Conservation (phyloP, 1,140 invertebrate genomes). For the Neodiprion pinetum region DNA sequence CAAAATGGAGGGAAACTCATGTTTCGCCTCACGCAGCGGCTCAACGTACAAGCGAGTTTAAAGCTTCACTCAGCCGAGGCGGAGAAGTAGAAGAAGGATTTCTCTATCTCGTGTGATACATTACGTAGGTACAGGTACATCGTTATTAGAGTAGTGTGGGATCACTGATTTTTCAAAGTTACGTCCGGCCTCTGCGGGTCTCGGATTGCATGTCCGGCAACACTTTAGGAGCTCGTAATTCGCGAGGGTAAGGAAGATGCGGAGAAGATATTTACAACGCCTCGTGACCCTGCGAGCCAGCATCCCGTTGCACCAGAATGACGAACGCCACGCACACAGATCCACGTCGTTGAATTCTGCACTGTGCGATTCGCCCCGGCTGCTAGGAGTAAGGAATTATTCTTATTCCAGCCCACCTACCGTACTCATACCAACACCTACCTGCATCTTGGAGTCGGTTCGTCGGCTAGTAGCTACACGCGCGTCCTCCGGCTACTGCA, state of each 20-base stretch:
- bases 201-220: background rate
- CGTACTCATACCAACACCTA: background rate
- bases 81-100: too few species aligned
- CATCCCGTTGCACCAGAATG: background rate
- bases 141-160: background rate
- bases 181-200: background rate
- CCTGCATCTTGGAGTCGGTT: background rate
- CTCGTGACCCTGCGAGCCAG: background rate
- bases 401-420: background rate
- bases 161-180: background rate
- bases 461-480: too few species aligned
- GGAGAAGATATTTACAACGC: background rate
- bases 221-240: conserved; percentile 7
- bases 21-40: too few species aligned
- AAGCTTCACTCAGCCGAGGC: too few species aligned
- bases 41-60: too few species aligned
- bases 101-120: too few species aligned
- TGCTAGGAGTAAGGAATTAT: background rate
- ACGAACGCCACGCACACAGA: background rate
- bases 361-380: background rate
- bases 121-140: too few species aligned
- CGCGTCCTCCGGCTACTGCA: background rate
- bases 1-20: too few species aligned
- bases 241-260: background rate
- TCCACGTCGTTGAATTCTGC: background rate